A percentile compares a stretch with the other conserved stretches of the same genome.
Evolutionary conservation across 2,797 vertebrate genomes (phyloP).

Genomic region (Rhodeus uyekii): DNA sequence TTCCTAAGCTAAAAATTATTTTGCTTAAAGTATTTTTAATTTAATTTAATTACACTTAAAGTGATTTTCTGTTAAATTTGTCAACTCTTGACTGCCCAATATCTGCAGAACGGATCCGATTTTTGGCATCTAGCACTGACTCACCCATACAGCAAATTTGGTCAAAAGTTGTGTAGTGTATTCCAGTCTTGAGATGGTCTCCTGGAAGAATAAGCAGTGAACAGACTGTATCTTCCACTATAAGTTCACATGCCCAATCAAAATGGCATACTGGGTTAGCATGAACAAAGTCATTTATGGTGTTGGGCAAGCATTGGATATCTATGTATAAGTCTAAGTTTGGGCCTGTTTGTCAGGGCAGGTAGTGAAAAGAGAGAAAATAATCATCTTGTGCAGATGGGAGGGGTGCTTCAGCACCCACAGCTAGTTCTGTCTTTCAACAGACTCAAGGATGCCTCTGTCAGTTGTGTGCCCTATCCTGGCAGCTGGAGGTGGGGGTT

Average conservation of each 20-base stretch:
- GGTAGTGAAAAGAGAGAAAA: slow-evolving; percentile 33
- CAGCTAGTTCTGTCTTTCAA: slow-evolving; percentile 62
- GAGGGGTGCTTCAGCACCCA: slow-evolving; percentile 56
- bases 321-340: slow-evolving; percentile 17
- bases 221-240: not conserved
- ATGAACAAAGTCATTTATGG: not conserved
- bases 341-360: slow-evolving; percentile 28
- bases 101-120: not conserved
- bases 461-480: slow-evolving; percentile 66
- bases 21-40: too few relatives aligned
- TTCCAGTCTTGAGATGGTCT: not conserved
- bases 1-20: too few relatives aligned
- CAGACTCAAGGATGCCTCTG: slow-evolving; percentile 68
- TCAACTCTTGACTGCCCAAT: not conserved
- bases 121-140: not conserved
- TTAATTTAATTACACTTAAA: too few relatives aligned
- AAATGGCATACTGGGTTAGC: not conserved
- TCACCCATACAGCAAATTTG: not conserved
- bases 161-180: not conserved
- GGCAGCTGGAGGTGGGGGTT: slow-evolving; percentile 57
- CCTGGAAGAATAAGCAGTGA: not conserved
- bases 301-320: not conserved
- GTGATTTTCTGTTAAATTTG: not conserved
- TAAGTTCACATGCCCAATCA: not conserved
- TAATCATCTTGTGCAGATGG: slow-evolving; percentile 59